phyloP scores from a whole-genome alignment of 2,888 invertebrate species.

The Carterocephalus palaemon region DNA sequence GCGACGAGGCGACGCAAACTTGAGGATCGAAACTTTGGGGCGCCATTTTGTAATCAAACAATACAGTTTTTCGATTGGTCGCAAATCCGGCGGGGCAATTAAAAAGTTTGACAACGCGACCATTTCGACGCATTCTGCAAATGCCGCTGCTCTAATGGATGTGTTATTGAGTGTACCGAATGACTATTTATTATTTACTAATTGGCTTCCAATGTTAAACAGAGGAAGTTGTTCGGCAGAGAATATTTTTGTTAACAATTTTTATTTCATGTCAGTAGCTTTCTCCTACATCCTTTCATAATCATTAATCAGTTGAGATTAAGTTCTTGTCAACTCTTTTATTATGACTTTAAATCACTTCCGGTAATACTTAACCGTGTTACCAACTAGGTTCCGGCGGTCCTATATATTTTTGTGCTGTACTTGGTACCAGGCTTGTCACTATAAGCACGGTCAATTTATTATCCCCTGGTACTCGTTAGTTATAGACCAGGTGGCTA shows the following conservation, averaged over 20 bases:
- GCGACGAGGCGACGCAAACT: slow-evolving; percentile 55
- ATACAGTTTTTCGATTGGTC: slow-evolving; percentile 65
- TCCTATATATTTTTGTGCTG: no score
- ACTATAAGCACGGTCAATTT: no score
- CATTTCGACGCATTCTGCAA: slow-evolving; percentile 13
- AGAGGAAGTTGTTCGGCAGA: neutral
- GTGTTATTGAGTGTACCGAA: slow-evolving; percentile 22
- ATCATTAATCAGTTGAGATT: no score
- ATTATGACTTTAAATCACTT: no score
- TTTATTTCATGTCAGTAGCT: neutral
- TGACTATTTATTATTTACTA: slow-evolving; percentile 19
- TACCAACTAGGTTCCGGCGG: no score
- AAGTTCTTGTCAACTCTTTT: no score
- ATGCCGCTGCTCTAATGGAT: slow-evolving; percentile 12
- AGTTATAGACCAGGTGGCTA: no score
- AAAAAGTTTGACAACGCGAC: slow-evolving; percentile 60
- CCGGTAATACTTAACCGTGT: no score
- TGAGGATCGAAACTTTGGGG: slow-evolving; percentile 47
- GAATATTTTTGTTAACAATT: slow-evolving; percentile 6
- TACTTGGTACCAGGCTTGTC: no score
- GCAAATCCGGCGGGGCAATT: slow-evolving; percentile 67
- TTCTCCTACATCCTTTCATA: no score
- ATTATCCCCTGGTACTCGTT: no score
- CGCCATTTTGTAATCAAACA: slow-evolving; percentile 61
- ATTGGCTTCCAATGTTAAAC: slow-evolving; percentile 17